Conservation (phyloP, 2,797 vertebrate species). For the Craterocephalus amniculus region DNA sequence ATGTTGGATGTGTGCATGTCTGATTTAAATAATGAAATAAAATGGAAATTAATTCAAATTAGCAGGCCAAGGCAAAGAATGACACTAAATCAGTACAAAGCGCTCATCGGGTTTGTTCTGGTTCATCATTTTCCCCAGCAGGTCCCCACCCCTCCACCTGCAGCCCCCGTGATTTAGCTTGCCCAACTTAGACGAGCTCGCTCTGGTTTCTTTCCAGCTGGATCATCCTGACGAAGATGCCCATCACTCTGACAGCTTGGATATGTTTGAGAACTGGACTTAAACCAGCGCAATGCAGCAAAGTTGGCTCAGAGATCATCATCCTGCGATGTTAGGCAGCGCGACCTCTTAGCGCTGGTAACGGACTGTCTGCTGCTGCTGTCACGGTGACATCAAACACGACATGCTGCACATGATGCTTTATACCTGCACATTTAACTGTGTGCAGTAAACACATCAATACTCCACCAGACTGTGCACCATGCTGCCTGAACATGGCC, state of each 20-base stretch:
- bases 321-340: not conserved
- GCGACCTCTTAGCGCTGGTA: not conserved
- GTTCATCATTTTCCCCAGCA: conserved; percentile 27
- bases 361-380: conserved; percentile 1
- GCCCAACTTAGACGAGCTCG: conserved; percentile 16
- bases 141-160: conserved; percentile 10
- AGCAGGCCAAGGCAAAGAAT: conserved; percentile 8
- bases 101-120: conserved; percentile 26
- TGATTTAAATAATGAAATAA: conserved; percentile 22
- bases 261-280: conserved; percentile 33
- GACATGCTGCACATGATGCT: not conserved
- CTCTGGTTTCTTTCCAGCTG: conserved; percentile 27
- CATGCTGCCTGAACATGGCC: conserved; percentile 29
- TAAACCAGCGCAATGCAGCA: conserved; percentile 21
- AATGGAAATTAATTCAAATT: conserved; percentile 3
- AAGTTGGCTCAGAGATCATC: conserved; percentile 1
- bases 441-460: not conserved
- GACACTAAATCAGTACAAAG: not conserved
- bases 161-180: conserved; percentile 24
- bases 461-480: conserved; percentile 3
- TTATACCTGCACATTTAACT: not conserved
- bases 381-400: conserved; percentile 12
- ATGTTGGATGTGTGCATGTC: not conserved
- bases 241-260: conserved; percentile 45
- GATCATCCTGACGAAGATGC: conserved; percentile 2